Conservation (phyloP, 2,113 vertebrate species). For the Thalassarche chlororhynchos region DNA sequence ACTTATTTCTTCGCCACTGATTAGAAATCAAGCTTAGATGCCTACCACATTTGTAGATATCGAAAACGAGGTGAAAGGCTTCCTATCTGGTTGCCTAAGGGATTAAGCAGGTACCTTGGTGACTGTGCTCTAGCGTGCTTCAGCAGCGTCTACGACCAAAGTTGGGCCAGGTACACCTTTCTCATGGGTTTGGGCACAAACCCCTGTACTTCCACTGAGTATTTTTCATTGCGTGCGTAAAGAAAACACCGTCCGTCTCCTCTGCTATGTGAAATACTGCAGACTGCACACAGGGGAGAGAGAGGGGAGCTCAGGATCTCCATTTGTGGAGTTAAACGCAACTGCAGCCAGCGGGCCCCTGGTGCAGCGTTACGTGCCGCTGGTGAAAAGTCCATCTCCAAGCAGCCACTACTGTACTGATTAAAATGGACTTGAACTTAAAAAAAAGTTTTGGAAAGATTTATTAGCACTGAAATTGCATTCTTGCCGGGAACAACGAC, state of each 20-base stretch:
- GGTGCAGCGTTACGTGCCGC: no score
- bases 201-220: neutral
- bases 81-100: neutral
- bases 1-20: neutral
- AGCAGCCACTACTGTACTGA: neutral
- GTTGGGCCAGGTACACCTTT: neutral
- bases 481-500: neutral
- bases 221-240: neutral
- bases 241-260: neutral
- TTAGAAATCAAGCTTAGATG: neutral
- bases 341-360: no score
- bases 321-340: neutral
- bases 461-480: no score
- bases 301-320: neutral
- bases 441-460: neutral
- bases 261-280: neutral
- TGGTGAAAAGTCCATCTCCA: no score
- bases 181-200: neutral
- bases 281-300: neutral
- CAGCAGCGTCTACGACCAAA: accelerated
- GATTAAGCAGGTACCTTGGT: neutral
- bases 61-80: accelerated
- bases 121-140: no score
- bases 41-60: neutral
- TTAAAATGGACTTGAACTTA: no score